These are phyloP conservation scores for Argyra leucocephala DNA, from an alignment of 2,888 invertebrate genomes.

Conservation along the genomic window DNA sequence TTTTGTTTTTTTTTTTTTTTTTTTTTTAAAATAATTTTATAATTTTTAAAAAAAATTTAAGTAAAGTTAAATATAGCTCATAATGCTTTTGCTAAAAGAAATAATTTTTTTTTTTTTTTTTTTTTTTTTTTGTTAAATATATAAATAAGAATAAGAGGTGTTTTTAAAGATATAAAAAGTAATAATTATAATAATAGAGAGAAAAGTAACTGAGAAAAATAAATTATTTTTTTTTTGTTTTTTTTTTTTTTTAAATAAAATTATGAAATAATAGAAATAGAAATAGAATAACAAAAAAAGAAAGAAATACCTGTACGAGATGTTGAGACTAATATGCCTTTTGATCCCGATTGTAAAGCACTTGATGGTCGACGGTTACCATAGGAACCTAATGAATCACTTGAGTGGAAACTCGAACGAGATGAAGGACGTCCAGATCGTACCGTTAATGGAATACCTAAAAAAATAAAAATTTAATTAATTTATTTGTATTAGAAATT, in stretches of 20 bases:
- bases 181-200: not conserved
- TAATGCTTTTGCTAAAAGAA: conserved; percentile 6
- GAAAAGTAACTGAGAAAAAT: not conserved
- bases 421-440: conserved; percentile 54
- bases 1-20: not conserved
- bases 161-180: not conserved
- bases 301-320: conserved; percentile 50
- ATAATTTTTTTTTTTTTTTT: not conserved
- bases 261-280: no score
- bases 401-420: conserved; percentile 51
- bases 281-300: not conserved
- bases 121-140: not conserved
- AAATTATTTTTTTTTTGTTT: not conserved
- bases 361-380: conserved; percentile 46
- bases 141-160: not conserved
- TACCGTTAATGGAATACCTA: conserved; percentile 53
- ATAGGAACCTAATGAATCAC: conserved; percentile 47
- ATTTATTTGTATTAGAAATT: no score
- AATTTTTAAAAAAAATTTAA: not conserved
- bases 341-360: conserved; percentile 48
- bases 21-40: not conserved
- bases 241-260: no score
- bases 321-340: conserved; percentile 63
- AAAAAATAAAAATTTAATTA: conserved; percentile 32
- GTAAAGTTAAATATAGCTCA: not conserved